Base-by-base conservation (phyloP, 2,797 vertebrate species). In the Lerista edwardsae region DNA sequence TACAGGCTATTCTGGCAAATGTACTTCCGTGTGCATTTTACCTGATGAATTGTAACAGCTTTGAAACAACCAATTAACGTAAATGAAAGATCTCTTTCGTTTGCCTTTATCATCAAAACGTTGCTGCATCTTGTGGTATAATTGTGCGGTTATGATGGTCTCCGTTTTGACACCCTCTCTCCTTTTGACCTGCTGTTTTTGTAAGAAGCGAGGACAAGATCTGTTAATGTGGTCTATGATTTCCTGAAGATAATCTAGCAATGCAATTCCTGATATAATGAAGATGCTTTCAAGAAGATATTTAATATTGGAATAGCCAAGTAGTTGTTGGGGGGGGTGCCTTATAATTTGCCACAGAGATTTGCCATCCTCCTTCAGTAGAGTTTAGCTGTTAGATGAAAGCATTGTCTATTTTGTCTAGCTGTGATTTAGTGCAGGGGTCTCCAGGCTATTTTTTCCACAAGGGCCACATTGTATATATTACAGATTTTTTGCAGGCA, bases 21-120 rank as follows among this genome's bases (percentile, higher is more conserved):
- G 85, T 92, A 84, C 82, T 82, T 90, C 77, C 47, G 74, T 79
- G 79, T 71, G 29, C 88, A 85, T 47, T 91, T 93, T 94, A 92
- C 81, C 88, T 93, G 87, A 90, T 71, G 90, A 72, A 78, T 87
- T 84, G 71, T 41, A 74, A 72, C 41, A 65, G 76, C 68, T 84
- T 72, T 65, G 75, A 84, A 78, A 62, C n/a, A 31, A 62, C 67
- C 34, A 41, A 41, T 67, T 27, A 59, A 39, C 23, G 8, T 75
- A 41, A 39, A n/a, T n/a, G 12, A 65, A 25, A 6, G 11, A 25
- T n/a, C 1, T 57, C 67, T 34, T 19, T 39, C 15, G 69, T n/a
- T 51, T 21, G 64, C 59, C 51, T 39, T 79, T 67, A 44, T 36
- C 59, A 80, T 67, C 36, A 55, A 82, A 74, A n/a, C 36, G 23